Evolutionary conservation across 2,113 vertebrate species (phyloP).

Genomic region (Labeo catla): DNA sequence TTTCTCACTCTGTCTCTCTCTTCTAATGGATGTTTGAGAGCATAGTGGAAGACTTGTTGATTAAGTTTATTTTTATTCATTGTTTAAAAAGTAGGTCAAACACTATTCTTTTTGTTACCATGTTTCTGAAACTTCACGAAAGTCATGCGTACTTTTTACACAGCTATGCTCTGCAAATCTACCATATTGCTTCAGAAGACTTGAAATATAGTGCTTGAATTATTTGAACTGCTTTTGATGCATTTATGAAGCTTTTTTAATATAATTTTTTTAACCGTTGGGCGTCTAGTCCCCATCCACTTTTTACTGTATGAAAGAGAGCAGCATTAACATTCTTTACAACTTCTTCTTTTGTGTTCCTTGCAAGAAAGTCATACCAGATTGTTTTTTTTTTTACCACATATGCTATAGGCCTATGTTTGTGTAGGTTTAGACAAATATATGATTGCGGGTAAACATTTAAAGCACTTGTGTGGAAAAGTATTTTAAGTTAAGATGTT

Average conservation of each 20-base stretch:
- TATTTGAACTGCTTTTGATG: not conserved
- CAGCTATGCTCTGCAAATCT: not conserved
- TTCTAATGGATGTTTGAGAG: not conserved
- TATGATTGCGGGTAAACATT: not conserved
- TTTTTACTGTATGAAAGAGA: not conserved
- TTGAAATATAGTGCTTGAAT: not conserved
- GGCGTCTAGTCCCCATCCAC: not conserved
- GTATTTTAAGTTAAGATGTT: not conserved
- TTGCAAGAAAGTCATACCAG: not conserved
- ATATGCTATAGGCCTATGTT: no score
- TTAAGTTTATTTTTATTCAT: not conserved
- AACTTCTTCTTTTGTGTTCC: not conserved
- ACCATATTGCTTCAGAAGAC: not conserved
- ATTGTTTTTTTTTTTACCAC: no score
- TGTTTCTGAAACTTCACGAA: not conserved
- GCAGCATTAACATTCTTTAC: not conserved
- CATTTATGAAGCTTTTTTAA: not conserved
- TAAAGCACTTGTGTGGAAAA: not conserved
- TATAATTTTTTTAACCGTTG: no score
- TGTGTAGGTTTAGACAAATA: no score
- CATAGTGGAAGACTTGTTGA: conserved; percentile 6
- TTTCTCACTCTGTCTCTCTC: conserved; percentile 2
- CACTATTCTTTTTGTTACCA: not conserved
- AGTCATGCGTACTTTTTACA: not conserved
- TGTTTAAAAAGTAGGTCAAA: not conserved